A percentile compares a stretch with the other conserved stretches of the same genome.
Evolutionary conservation across 2,888 invertebrate genomes (phyloP).

Genomic region (Trichogramma evanescens): DNA sequence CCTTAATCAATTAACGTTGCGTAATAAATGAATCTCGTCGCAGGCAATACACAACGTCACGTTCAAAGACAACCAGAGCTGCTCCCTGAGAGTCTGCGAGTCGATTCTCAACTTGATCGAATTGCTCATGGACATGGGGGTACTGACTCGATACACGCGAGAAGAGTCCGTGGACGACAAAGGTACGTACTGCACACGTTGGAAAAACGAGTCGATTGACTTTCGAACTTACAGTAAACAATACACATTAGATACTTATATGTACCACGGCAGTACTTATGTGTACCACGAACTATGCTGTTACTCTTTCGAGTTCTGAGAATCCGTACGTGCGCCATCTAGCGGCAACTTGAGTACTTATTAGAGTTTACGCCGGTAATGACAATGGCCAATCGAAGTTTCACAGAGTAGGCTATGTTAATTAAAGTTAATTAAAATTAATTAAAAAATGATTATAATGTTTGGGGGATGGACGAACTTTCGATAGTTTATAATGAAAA

Average conservation of each 20-base stretch:
- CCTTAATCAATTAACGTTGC: background rate
- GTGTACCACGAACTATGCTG: no score
- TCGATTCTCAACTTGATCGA: slow-evolving; percentile 82
- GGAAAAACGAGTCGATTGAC: no score
- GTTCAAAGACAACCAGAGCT: slow-evolving; percentile 74
- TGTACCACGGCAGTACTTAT: no score
- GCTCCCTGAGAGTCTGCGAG: slow-evolving; percentile 75
- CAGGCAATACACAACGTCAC: slow-evolving; percentile 83
- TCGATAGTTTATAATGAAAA: slow-evolving; percentile 15
- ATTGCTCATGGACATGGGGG: slow-evolving; percentile 82
- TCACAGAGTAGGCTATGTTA: no score
- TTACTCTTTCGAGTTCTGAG: no score
- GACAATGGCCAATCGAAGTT: no score
- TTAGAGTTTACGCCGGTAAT: no score
- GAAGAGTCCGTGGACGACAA: slow-evolving; percentile 52
- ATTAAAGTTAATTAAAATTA: no score
- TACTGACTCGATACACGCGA: slow-evolving; percentile 57
- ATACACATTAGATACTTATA: no score
- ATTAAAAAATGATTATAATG: slow-evolving; percentile 3
- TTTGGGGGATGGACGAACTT: slow-evolving; percentile 17
- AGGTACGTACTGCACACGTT: slow-evolving; percentile 44
- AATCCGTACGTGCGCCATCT: no score
- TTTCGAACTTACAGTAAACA: no score
- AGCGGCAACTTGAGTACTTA: no score
- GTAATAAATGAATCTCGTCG: background rate